phyloP scores from a whole-genome alignment of 1,140 invertebrate species.

The Atta texana region DNA sequence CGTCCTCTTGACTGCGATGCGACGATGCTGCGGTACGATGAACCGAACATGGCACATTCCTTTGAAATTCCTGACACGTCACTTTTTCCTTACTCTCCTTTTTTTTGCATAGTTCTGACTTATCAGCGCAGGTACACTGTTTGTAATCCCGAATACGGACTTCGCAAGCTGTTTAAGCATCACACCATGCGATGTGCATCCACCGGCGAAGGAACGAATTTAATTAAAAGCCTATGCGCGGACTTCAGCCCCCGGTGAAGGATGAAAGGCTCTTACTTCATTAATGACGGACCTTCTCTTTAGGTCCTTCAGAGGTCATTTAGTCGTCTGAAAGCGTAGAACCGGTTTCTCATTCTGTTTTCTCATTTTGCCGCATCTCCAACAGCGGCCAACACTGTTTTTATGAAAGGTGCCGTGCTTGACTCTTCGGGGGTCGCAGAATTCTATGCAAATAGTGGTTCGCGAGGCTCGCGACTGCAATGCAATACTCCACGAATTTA shows the following conservation, averaged over 20 bases:
- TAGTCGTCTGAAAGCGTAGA: conserved; percentile 51
- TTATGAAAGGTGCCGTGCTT: background rate
- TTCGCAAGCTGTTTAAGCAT: conserved; percentile 51
- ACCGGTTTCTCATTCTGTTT: conserved; percentile 59
- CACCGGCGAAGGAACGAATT: conserved; percentile 45
- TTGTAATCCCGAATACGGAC: conserved; percentile 45
- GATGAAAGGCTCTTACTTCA: conserved; percentile 62
- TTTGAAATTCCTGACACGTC: conserved; percentile 18
- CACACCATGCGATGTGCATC: too few relatives aligned
- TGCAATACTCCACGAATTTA: conserved; percentile 49
- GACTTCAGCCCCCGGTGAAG: conserved; percentile 1
- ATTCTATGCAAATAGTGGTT: conserved; percentile 58
- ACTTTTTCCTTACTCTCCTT: conserved; percentile 9
- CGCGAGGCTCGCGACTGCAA: conserved; percentile 29
- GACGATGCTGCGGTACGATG: background rate
- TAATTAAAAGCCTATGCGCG: conserved; percentile 58
- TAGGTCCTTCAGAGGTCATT: conserved; percentile 44
- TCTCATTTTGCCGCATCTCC: conserved; percentile 21
- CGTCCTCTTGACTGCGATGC: background rate
- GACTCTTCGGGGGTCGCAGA: conserved; percentile 10
- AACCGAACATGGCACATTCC: background rate
- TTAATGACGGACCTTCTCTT: conserved; percentile 57
- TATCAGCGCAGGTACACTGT: conserved; percentile 25
- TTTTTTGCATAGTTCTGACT: background rate
- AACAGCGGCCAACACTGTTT: background rate